Evolutionary conservation across 2,113 vertebrate genomes (phyloP), one percentile per base, ranked within the genome.

Genomic region (Morone chrysops): DNA sequence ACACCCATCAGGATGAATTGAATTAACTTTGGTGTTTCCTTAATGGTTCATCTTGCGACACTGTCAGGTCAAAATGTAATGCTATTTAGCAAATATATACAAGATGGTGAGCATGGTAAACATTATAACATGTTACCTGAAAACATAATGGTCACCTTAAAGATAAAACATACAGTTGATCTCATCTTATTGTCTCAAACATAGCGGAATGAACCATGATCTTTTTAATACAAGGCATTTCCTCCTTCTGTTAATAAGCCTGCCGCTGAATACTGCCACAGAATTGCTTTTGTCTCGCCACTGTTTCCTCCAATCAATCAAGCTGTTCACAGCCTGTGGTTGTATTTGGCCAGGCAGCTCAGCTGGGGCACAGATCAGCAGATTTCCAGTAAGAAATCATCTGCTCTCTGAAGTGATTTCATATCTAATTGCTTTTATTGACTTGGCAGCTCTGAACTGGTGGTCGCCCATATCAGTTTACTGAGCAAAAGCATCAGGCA

Each of bases 351-450:
- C 45, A 22, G 45, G 56, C 0, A 0, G 71, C 78, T 71, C 73
- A 62, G 45, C 76, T 43, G 62, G 36, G 48, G 45, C 62, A 77
- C 73, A 74, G 87, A 86, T 93, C 94, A 94, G 90, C 84, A 93
- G 84, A 91, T 94, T 93, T 90, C 88, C 82, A 80, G 68, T 79
- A 82, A 90, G 86, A 91, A 92, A 91, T 92, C 92, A 90, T 89
- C 78, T 57, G 56, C 70, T 90, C 86, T 70, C 61, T 80, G 84
- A 86, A 88, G 80, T 78, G 73, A 92, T 92, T 93, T 93, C 65
- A 92, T 87, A 90, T 95, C 79, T 90, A 92, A 94, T 93, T 93
- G 90, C 87, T 88, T 93, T 93, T 94, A 94, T 93, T 93, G 90
- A 94, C 90, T 88, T 80, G 69, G 80, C 80, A 79, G 69, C 84